Base-by-base conservation (phyloP, 2,797 vertebrate genomes). In the Phrynocephalus guinanensis region DNA sequence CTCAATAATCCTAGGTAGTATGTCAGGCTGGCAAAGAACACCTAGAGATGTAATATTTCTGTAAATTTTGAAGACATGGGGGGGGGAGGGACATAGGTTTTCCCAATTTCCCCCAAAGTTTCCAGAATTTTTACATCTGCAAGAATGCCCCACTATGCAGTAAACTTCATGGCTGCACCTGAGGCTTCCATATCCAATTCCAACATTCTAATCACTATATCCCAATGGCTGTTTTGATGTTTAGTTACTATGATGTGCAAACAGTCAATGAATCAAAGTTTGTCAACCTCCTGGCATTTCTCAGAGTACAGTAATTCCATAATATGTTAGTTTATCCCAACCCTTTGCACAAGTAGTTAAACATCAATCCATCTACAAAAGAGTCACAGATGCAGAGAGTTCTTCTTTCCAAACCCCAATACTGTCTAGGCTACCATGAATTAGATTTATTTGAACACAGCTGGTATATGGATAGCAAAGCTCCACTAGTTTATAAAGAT, bases 321-420 rank as follows among this genome's bases (percentile, higher is more conserved):
- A 24, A 78, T 67, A 78, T 70, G 30, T 9, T 44, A n/a, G 13
- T 83, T 60, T 52, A 28, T 26, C 20, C 15, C 75, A 28, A 22
- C 3, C 75, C 22, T 15, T 76, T 82, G 30, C 16, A 8, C 0
- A 30, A 28, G 6, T n/a, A 76, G 44, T 48, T 28, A 70, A 56
- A 20, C 33, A 56, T 72, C 70, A 44, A 11, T 80, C 5, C 52
- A 81, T 63, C 44, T 80, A 30, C 18, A 73, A 33, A 73, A 86
- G 5, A 71, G 56, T 8, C 24, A 86, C 18, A 48, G 10, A 26
- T 60, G 6, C 28, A 87, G 75, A 88, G 67, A 92, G 68, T 38
- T 91, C 94, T 94, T 86, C 93, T 52, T 92, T 93, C 90, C 91
- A n/a, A 33, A 89, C 76, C 79, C 73, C 84, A 89, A 52, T 2